Percentiles rank a stretch among this genome's conserved stretches.
phyloP scores from a whole-genome alignment of 1,140 invertebrate species.

The Cotesia typhae region DNA sequence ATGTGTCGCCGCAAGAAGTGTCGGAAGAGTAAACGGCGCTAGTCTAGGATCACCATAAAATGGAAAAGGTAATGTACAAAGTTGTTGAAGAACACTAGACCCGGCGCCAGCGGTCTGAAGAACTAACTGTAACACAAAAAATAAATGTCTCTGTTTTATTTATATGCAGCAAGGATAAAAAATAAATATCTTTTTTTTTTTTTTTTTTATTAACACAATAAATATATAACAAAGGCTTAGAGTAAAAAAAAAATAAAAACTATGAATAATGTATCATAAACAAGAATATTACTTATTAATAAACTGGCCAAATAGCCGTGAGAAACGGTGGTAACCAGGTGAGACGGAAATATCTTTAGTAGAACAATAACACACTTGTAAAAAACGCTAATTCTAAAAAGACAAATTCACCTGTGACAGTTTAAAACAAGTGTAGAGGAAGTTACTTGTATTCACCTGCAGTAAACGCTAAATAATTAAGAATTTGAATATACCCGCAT shows the following conservation, averaged over 20 bases:
- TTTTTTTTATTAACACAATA: conserved; percentile 5
- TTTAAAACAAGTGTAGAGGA: background rate
- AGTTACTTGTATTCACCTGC: too few relatives aligned
- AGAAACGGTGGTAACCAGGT: conserved; percentile 26
- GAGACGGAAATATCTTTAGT: conserved; percentile 28
- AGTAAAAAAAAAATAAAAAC: too few relatives aligned
- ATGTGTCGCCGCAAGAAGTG: conserved; percentile 82
- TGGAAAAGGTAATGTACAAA: conserved; percentile 88
- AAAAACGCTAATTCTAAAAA: too few relatives aligned
- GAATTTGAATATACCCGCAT: too few relatives aligned
- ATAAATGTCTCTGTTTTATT: conserved; percentile 6
- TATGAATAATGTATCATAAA: too few relatives aligned
- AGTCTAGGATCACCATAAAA: conserved; percentile 85
- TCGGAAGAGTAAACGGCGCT: conserved; percentile 84
- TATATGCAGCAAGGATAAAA: background rate
- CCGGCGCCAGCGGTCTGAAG: conserved; percentile 82
- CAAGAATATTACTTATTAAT: background rate
- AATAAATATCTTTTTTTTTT: background rate
- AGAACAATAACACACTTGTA: background rate
- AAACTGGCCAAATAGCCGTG: conserved; percentile 18
- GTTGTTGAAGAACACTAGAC: conserved; percentile 86
- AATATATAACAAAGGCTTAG: background rate
- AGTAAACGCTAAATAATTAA: too few relatives aligned
- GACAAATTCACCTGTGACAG: conserved; percentile 5
- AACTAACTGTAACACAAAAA: conserved; percentile 68